Evolutionary conservation across 1,140 invertebrate species (phyloP).

Genomic region (Sycobia sp.): DNA sequence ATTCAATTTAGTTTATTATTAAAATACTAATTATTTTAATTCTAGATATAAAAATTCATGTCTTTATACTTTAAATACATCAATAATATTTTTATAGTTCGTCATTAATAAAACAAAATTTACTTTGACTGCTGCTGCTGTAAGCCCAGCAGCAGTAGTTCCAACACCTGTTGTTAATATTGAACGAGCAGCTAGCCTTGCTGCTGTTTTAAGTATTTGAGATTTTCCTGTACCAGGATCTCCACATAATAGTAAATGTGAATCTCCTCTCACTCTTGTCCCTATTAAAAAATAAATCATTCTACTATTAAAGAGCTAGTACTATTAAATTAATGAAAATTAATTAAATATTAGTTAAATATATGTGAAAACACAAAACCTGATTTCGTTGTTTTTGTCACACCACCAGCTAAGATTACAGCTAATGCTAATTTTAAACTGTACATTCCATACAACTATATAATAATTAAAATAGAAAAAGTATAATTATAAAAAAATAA

Average conservation of each 20-base stretch:
- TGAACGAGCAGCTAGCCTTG: constrained; percentile 75
- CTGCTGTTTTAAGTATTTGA: constrained; percentile 80
- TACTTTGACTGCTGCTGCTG: constrained; percentile 83
- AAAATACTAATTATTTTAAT: too few species aligned
- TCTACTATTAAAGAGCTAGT: background rate
- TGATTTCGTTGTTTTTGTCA: constrained; percentile 63
- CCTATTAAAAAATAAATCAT: constrained; percentile 37
- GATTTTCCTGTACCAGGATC: constrained; percentile 93
- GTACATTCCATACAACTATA: constrained; percentile 85
- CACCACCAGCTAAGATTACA: constrained; percentile 74
- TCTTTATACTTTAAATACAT: background rate
- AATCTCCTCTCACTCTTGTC: constrained; percentile 71
- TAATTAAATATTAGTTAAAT: background rate
- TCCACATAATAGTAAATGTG: constrained; percentile 86
- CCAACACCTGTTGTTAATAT: constrained; percentile 87
- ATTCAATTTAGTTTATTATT: background rate
- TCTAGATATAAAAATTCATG: background rate
- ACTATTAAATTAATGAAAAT: background rate
- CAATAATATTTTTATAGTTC: background rate
- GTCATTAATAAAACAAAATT: constrained; percentile 11
- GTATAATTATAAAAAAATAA: background rate
- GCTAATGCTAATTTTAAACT: constrained; percentile 84
- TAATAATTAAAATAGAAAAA: constrained; percentile 33
- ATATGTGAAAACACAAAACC: too few species aligned
- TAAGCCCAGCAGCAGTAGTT: constrained; percentile 86